Evolutionary conservation across 1,140 invertebrate genomes (phyloP).

Genomic region (Nylanderia fulva): DNA sequence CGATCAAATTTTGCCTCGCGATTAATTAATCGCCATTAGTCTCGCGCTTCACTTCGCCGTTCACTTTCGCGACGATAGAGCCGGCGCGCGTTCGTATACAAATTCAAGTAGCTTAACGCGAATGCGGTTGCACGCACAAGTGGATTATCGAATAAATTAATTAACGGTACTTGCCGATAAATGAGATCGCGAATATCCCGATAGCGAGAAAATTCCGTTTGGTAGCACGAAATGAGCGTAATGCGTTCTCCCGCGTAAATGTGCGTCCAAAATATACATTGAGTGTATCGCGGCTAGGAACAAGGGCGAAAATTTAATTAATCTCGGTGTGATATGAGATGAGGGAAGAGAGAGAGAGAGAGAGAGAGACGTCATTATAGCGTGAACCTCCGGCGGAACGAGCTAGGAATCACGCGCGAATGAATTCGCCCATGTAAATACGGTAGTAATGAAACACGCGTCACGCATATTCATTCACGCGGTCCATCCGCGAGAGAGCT

Average conservation of each 20-base stretch:
- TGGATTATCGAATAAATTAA: constrained; percentile 25
- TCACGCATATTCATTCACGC: no score
- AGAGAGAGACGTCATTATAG: background rate
- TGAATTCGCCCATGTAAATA: constrained; percentile 66
- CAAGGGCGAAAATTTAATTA: constrained; percentile 18
- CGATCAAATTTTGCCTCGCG: constrained; percentile 41
- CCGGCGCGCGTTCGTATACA: background rate
- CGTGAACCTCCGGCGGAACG: constrained; percentile 19
- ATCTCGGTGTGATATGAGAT: background rate
- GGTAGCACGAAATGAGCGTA: background rate
- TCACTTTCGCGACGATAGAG: constrained; percentile 31
- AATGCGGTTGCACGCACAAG: background rate
- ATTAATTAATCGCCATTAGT: constrained; percentile 39
- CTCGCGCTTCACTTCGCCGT: background rate
- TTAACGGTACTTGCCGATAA: constrained; percentile 8
- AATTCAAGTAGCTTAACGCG: background rate
- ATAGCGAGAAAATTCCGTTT: background rate
- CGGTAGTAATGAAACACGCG: constrained; percentile 2
- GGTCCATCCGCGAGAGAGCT: background rate
- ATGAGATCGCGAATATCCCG: constrained; percentile 1
- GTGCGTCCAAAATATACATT: no score
- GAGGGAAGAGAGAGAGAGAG: no score
- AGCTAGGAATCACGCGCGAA: constrained; percentile 61
- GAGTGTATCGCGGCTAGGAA: background rate
- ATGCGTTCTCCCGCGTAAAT: background rate